Evolutionary conservation across 2,113 vertebrate genomes (phyloP), one percentile per base, ranked within the genome.

Genomic region (Myxocyprinus asiaticus): DNA sequence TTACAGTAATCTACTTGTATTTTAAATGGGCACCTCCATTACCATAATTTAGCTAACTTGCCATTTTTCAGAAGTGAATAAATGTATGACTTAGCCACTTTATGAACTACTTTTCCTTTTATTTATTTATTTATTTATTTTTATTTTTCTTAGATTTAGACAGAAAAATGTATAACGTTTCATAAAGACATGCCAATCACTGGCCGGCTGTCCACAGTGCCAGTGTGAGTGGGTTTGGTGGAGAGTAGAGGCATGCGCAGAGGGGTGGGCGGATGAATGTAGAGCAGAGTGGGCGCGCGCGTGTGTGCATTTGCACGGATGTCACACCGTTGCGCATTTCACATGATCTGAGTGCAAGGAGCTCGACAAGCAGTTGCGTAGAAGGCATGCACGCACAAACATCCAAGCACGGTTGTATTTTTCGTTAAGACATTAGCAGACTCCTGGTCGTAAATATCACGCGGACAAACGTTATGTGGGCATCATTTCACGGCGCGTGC

Each of bases 171-270:
- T 33, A 33, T 33, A 33, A 33, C 3, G 17, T 72, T 59, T 59
- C 6, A 11, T 7, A 72, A 44, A 72, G 44, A 72, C n/a, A 59
- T 3, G 9, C 15, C 12, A 65, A 56, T 11, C 43, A 14, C 42
- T 65, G 50, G 43, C 33, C 22, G 12, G 17, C 6, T 67, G 44
- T 43, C 78, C 42, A 72, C 50, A 5, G 48, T 42, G 82, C 84
- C 82, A 85, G 59, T 82, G 83, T 85, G 82, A 75, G 89, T 82
- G 73, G 53, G 55, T 33, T 3, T 33, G 22, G 22, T 33, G 22
- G 22, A 33, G 22, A 33, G 22, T 65, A 59, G 86, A 76, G 87
- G 92, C 95, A 86, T 94, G 95, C 95, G 95, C 91, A 89, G 68
- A 86, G 63, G 81, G 89, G 85, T 86, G 82, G 68, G 87, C 88